A percentile compares a stretch with the other conserved stretches of the same genome.
Evolutionary conservation across 2,113 vertebrate species (phyloP).

Genomic region (Orycteropus afer): DNA sequence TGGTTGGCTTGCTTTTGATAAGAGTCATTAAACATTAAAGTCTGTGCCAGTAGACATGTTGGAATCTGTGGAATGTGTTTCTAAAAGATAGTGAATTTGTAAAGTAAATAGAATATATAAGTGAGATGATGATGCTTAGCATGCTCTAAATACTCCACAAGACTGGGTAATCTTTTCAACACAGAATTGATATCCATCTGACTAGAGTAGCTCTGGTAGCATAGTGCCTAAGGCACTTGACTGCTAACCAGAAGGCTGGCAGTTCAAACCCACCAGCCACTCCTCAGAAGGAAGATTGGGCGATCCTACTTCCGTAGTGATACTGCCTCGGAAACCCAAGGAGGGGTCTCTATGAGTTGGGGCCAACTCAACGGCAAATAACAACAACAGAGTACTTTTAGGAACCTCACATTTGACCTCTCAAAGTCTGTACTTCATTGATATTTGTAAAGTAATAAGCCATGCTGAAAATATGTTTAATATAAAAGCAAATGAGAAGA

Average conservation of each 20-base stretch:
- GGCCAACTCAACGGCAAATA: too few relatives aligned
- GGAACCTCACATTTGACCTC: not conserved
- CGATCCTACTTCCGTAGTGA: too few relatives aligned
- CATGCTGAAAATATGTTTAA: not conserved
- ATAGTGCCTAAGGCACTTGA: too few relatives aligned
- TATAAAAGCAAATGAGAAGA: not conserved
- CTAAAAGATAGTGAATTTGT: not conserved
- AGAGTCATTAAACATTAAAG: not conserved
- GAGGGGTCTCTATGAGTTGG: too few relatives aligned
- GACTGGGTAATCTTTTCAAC: not conserved
- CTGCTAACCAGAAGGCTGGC: too few relatives aligned
- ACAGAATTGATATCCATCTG: not conserved
- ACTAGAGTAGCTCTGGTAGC: not conserved
- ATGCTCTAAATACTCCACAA: not conserved
- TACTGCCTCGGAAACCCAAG: too few relatives aligned
- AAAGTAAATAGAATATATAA: not conserved
- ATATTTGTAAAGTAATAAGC: not conserved
- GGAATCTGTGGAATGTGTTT: slow-evolving; percentile 33
- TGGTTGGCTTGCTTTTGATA: too few relatives aligned
- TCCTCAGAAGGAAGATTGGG: too few relatives aligned
- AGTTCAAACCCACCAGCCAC: too few relatives aligned
- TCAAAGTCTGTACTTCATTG: not conserved
- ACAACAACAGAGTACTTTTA: too few relatives aligned
- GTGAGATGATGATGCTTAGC: not conserved
- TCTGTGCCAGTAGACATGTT: not conserved